These are phyloP conservation scores for Fistularia commersonii DNA, from an alignment of 2,797 vertebrate genomes.

Conservation along the genomic window DNA sequence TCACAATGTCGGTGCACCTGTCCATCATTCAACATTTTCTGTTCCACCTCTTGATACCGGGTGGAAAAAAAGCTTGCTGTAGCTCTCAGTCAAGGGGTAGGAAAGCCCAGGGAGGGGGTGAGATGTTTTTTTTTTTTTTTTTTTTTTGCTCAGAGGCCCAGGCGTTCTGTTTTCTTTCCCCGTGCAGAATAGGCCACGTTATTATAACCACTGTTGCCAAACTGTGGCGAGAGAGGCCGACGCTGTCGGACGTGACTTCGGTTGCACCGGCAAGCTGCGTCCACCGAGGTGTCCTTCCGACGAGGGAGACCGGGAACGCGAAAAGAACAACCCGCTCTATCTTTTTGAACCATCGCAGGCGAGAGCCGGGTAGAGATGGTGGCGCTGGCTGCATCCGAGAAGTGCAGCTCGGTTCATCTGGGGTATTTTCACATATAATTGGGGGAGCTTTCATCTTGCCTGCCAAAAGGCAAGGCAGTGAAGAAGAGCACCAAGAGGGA, in stretches of 20 bases:
- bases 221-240: slow-evolving; percentile 55
- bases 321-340: slow-evolving; percentile 65
- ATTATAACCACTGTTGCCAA: slow-evolving; percentile 65
- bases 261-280: slow-evolving; percentile 62
- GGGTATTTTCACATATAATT: slow-evolving; percentile 85
- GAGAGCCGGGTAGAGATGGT: slow-evolving; percentile 61
- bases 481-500: slow-evolving; percentile 82
- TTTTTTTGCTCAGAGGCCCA: slow-evolving; percentile 43
- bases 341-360: slow-evolving; percentile 66
- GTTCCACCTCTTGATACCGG: slow-evolving; percentile 62
- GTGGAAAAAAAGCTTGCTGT: slow-evolving; percentile 44
- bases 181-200: slow-evolving; percentile 51
- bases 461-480: slow-evolving; percentile 78
- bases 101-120: slow-evolving; percentile 38
- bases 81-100: slow-evolving; percentile 50
- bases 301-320: slow-evolving; percentile 28
- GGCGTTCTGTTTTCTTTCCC: slow-evolving; percentile 62
- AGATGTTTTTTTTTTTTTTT: too few species aligned
- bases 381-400: slow-evolving; percentile 54
- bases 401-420: slow-evolving; percentile 65
- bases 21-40: slow-evolving; percentile 71
- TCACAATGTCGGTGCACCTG: slow-evolving; percentile 71
- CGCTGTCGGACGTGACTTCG: slow-evolving; percentile 69
- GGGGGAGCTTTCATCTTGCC: slow-evolving; percentile 87
- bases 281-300: slow-evolving; percentile 67